phyloP scores from a whole-genome alignment of 92 coral and sea anemone genomes.

The Phenganax subtilis region DNA sequence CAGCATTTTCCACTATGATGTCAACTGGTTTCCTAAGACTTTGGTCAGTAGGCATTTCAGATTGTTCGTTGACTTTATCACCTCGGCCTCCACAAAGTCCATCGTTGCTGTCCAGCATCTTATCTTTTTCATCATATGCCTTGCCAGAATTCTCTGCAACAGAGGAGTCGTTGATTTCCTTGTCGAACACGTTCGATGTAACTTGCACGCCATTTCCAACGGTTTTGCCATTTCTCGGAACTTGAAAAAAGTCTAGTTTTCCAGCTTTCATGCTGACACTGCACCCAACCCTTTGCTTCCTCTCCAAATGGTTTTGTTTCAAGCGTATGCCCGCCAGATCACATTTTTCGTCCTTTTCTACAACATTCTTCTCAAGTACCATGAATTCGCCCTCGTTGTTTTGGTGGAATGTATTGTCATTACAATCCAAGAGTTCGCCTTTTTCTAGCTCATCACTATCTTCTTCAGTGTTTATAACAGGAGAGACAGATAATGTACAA shows the following conservation, averaged over 20 bases:
- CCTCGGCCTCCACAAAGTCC: too few relatives aligned
- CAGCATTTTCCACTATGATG: neutral
- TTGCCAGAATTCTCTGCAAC: neutral
- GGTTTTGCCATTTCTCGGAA: neutral
- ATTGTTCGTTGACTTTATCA: too few relatives aligned
- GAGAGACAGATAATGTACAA: too few relatives aligned
- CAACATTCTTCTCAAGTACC: neutral
- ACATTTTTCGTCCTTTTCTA: neutral
- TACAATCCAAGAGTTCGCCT: constrained; percentile 27
- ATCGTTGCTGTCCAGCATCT: neutral
- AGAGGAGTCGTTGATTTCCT: too few relatives aligned
- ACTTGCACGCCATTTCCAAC: neutral
- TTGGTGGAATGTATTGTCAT: neutral
- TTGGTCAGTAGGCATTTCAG: too few relatives aligned
- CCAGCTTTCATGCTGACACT: too few relatives aligned
- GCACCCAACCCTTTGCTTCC: too few relatives aligned
- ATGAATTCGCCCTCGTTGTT: neutral
- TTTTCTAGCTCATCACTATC: neutral
- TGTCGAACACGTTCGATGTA: too few relatives aligned
- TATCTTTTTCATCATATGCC: neutral
- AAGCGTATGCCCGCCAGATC: too few relatives aligned
- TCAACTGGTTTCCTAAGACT: too few relatives aligned
- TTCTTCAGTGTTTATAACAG: neutral
- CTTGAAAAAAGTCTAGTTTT: too few relatives aligned
- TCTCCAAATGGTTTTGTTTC: too few relatives aligned